Conservation (phyloP, 2,888 invertebrate species). For the Brachypterus glaber region DNA sequence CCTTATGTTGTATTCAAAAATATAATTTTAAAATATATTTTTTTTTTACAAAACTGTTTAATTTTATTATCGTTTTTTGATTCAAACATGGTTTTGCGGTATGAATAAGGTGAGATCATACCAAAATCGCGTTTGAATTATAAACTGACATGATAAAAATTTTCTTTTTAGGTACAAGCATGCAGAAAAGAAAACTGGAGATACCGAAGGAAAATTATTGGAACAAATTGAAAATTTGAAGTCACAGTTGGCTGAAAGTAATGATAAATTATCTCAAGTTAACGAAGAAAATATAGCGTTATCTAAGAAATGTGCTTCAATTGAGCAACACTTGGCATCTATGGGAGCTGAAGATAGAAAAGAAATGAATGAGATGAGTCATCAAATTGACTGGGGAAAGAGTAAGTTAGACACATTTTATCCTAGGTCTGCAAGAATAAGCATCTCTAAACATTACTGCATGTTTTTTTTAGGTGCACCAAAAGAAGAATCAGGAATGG, state of each 20-base stretch:
- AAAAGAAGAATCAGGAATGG: slow-evolving; percentile 25
- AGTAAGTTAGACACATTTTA: no score
- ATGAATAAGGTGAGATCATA: slow-evolving; percentile 30
- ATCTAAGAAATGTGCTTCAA: slow-evolving; percentile 22
- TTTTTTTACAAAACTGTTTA: slow-evolving; percentile 12
- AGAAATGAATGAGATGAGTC: not conserved
- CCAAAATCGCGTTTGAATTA: slow-evolving; percentile 30
- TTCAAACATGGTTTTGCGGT: slow-evolving; percentile 18
- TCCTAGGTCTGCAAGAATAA: no score
- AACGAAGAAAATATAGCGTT: slow-evolving; percentile 21
- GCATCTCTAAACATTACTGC: not conserved
- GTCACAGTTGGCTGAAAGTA: slow-evolving; percentile 22
- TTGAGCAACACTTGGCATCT: slow-evolving; percentile 27
- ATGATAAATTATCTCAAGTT: slow-evolving; percentile 13
- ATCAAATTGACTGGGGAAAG: not conserved
- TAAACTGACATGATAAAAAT: slow-evolving; percentile 37
- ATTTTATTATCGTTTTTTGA: slow-evolving; percentile 1
- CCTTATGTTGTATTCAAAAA: slow-evolving; percentile 8
- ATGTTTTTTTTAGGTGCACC: slow-evolving; percentile 14
- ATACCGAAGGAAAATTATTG: slow-evolving; percentile 20
- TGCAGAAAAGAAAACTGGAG: slow-evolving; percentile 23
- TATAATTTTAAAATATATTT: slow-evolving; percentile 8
- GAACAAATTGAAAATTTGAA: slow-evolving; percentile 17
- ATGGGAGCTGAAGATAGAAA: slow-evolving; percentile 22
- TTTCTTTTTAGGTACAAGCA: slow-evolving; percentile 33